Evolutionary conservation across 2,797 vertebrate genomes (phyloP), one percentile per base, ranked within the genome.

Genomic region (Karalla daura): DNA sequence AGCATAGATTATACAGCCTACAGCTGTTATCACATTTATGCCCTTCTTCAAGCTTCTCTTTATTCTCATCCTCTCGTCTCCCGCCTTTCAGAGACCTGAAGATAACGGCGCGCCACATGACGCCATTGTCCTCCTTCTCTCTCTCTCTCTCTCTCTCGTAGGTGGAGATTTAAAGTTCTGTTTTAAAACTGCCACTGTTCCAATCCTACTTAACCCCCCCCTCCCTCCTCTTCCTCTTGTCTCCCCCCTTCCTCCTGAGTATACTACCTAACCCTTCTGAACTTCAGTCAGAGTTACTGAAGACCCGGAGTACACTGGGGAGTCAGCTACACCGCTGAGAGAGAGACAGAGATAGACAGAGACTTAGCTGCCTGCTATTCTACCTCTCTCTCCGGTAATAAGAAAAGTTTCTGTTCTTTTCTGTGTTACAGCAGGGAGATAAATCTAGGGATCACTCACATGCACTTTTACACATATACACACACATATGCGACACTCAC

Each of bases 81-180:
- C 72, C 15, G 58, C 67, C 85, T 87, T 86, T 84, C 81, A 86
- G 76, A 89, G 88, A 89, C 90, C 86, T 81, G 82, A 80, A 90
- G 91, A 91, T 92, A 92, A 88, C 86, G 81, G 78, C 81, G 73
- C 77, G 63, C 83, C 82, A 75, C 85, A 85, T 88, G 90, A 89
- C 65, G 89, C 88, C 86, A 90, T 90, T 90, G 89, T 91, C 89
- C 89, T 83, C 88, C 32, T 78, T 68, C 84, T 63, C 73, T 65
- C 63, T 41, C 63, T 41, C 44, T 58, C 28, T 39, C 58, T 85
- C 71, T 72, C 81, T 76, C 74, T 89, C 86, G 83, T 93, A 92
- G 90, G 90, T 91, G 84, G 86, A 89, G 89, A 94, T 92, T 94
- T 93, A 92, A 92, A 92, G 89, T 93, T 91, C 84, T 92, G 86